Evolutionary conservation across 1,140 invertebrate species (phyloP), one percentile per base, ranked within the genome.

Genomic region (Trichomalopsis sarcophagae): DNA sequence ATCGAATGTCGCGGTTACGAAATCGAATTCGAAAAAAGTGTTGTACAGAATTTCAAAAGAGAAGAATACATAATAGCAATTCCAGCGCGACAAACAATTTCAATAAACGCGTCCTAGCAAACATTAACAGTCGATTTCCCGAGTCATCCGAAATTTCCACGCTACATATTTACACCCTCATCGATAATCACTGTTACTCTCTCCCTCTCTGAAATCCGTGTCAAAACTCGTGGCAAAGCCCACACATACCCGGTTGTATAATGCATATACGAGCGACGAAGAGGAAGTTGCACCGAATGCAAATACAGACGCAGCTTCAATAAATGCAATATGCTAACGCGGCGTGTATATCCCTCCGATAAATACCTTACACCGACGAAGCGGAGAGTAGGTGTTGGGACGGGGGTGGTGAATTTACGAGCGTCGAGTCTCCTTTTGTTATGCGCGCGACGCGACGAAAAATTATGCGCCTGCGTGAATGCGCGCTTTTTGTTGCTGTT

Each of bases 251-350:
- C 55, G 1, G 55, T 21, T 62, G 17, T 62, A 27, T 27, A n/a
- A 62, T 62, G 55, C 17, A 21, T 55, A 27, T 5, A n/a, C 7
- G 55, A n/a, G 55, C 21, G 55, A 62, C 55, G 21, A 62, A 62
- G 17, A 62, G 55, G 55, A 62, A 62, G 55, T 62, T 62, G 23
- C 40, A 10, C n/a, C 36, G 40, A 47, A 73, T 73, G 68, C 44
- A 81, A 81, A 71, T 73, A 4, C 47, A 73, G 27, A 17, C 55
- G 44, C 44, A 47, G 23, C 55, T 81, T 82, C 81, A 40, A 75
- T 75, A 75, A 82, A 82, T 82, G 21, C 71, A 82, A 74, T 36
- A 55, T 55, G 80, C 44, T 73, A 81, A 81, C 66, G 30, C 62
- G 33, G 7, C 17, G 55, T 62, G 21, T 62, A n/a, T 62, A n/a